A percentile compares a stretch with the other conserved stretches of the same genome.
phyloP scores from a whole-genome alignment of 2,888 invertebrate genomes.

The Bruchidius siliquastri region DNA sequence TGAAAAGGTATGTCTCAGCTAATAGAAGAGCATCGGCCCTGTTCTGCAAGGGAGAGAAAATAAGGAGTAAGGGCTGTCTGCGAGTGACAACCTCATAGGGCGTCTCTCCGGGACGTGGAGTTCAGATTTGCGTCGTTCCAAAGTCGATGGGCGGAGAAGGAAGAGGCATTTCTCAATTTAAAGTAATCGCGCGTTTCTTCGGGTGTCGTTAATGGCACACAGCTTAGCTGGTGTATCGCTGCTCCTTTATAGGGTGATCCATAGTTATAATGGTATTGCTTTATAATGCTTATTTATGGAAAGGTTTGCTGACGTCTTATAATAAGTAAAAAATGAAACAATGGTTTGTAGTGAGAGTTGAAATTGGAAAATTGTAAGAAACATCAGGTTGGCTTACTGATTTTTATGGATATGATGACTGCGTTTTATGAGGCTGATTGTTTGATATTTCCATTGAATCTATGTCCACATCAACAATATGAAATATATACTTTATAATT shows the following conservation, averaged over 20 bases:
- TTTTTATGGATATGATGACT: no score
- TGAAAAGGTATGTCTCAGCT: not conserved
- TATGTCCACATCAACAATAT: no score
- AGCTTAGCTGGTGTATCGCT: not conserved
- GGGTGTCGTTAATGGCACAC: not conserved
- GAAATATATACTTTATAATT: no score
- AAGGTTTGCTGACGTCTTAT: no score
- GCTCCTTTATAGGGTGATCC: not conserved
- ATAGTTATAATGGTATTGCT: not conserved
- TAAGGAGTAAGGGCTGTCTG: not conserved
- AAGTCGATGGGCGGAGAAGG: not conserved
- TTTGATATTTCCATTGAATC: no score
- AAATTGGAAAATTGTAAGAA: no score
- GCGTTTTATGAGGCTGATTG: no score
- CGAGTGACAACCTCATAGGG: not conserved
- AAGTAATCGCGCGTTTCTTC: not conserved
- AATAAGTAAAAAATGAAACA: no score
- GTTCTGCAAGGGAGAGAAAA: not conserved
- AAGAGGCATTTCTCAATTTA: not conserved
- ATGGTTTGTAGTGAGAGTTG: no score
- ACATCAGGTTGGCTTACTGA: no score
- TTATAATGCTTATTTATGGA: no score
- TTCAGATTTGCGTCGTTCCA: not conserved
- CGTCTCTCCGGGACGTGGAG: not conserved
- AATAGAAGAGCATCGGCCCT: not conserved